These are phyloP conservation scores for Clepsis dumicolana DNA, from an alignment of 2,888 invertebrate genomes.

Conservation along the genomic window DNA sequence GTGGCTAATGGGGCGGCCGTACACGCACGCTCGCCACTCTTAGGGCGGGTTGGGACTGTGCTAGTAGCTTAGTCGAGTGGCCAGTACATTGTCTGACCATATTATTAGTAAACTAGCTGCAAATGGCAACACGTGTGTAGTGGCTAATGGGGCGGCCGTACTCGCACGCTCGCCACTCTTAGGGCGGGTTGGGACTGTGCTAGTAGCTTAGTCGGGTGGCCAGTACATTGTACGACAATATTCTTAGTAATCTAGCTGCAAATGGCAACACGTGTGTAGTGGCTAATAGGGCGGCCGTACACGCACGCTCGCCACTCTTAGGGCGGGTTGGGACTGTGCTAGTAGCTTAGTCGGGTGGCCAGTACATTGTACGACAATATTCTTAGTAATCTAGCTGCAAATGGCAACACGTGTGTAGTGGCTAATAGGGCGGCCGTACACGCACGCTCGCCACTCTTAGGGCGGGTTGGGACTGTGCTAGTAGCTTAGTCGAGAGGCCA, in stretches of 20 bases:
- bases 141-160: not conserved
- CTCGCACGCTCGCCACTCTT: not conserved
- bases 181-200: not conserved
- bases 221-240: not conserved
- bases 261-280: not conserved
- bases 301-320: not conserved
- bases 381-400: not conserved
- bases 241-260: not conserved
- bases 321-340: not conserved
- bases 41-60: not conserved
- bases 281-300: not conserved
- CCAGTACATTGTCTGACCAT: not conserved
- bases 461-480: no score
- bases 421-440: no score
- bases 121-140: not conserved
- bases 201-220: not conserved
- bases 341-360: not conserved
- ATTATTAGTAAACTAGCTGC: not conserved
- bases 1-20: not conserved
- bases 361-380: not conserved
- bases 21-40: not conserved
- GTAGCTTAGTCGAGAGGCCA: no score
- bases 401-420: not conserved
- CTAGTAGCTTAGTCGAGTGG: not conserved
- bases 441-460: no score